These are phyloP conservation scores for Triplophysa bombifrons DNA, from an alignment of 2,797 vertebrate genomes.

Conservation along the genomic window DNA sequence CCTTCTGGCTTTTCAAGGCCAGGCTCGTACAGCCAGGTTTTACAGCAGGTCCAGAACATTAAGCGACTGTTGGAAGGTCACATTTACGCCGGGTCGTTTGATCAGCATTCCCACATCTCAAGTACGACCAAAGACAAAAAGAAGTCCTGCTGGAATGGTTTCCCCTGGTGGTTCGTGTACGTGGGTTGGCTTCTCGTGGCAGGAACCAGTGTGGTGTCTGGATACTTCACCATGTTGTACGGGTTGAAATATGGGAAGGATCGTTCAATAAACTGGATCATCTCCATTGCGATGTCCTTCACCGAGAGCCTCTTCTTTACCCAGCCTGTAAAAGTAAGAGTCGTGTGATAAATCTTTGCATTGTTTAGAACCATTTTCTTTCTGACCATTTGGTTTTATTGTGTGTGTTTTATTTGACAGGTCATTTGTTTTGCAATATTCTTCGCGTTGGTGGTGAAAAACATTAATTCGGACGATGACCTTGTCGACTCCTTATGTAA, in stretches of 20 bases:
- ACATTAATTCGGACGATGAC: constrained; percentile 83
- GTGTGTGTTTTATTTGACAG: constrained; percentile 64
- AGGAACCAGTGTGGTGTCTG: constrained; percentile 83
- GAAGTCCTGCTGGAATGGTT: constrained; percentile 72
- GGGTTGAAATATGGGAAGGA: constrained; percentile 90
- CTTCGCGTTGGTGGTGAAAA: constrained; percentile 92
- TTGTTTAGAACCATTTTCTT: neutral
- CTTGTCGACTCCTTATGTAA: constrained; percentile 74
- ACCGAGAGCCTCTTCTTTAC: constrained; percentile 94
- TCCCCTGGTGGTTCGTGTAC: constrained; percentile 94
- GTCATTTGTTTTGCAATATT: constrained; percentile 94
- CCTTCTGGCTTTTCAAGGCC: constrained; percentile 76
- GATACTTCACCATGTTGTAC: constrained; percentile 94
- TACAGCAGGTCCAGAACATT: constrained; percentile 85
- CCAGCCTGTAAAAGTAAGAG: constrained; percentile 90
- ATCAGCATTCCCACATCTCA: constrained; percentile 60
- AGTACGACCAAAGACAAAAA: constrained; percentile 65
- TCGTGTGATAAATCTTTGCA: neutral
- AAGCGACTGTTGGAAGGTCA: constrained; percentile 78
- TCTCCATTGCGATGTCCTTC: constrained; percentile 92
- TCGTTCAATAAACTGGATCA: constrained; percentile 91
- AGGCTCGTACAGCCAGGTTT: constrained; percentile 79
- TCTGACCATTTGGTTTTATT: neutral
- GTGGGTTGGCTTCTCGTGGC: constrained; percentile 89
- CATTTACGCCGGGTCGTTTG: constrained; percentile 63